Percentiles rank a stretch among this genome's conserved stretches.
Conservation (phyloP, 2,888 invertebrate species). For the Stenolophus ochropezus region DNA sequence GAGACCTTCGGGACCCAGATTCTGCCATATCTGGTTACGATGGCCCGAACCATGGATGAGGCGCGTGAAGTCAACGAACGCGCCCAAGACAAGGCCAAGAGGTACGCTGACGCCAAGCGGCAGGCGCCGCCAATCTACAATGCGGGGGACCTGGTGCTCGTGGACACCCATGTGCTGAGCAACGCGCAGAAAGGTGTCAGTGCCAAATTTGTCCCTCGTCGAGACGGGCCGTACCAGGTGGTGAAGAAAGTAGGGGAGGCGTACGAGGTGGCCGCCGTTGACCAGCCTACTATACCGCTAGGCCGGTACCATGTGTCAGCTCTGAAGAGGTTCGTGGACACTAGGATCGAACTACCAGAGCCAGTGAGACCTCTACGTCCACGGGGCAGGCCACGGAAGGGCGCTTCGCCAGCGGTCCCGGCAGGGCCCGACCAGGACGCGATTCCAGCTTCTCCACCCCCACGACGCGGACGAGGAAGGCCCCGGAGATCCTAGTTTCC, state of each 20-base stretch:
- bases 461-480: too few species aligned
- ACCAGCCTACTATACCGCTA: not conserved
- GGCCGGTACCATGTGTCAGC: conserved; percentile 16
- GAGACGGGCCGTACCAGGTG: not conserved
- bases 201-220: not conserved
- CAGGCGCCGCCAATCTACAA: not conserved
- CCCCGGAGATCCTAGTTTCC: too few species aligned
- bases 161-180: not conserved
- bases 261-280: conserved; percentile 1
- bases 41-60: not conserved
- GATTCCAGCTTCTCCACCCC: too few species aligned
- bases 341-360: too few species aligned
- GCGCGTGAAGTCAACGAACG: not conserved
- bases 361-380: too few species aligned
- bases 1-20: not conserved
- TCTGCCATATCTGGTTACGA: not conserved
- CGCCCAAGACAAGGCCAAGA: not conserved
- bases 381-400: too few species aligned
- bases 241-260: not conserved
- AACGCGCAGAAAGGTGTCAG: conserved; percentile 2
- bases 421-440: too few species aligned
- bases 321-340: not conserved
- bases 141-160: not conserved
- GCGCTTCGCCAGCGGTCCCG: too few species aligned
- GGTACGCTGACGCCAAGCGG: conserved; percentile 1